Evolutionary conservation across 1,140 invertebrate species (phyloP), one percentile per base, ranked within the genome.

Genomic region (Sminthurides bifidus): DNA sequence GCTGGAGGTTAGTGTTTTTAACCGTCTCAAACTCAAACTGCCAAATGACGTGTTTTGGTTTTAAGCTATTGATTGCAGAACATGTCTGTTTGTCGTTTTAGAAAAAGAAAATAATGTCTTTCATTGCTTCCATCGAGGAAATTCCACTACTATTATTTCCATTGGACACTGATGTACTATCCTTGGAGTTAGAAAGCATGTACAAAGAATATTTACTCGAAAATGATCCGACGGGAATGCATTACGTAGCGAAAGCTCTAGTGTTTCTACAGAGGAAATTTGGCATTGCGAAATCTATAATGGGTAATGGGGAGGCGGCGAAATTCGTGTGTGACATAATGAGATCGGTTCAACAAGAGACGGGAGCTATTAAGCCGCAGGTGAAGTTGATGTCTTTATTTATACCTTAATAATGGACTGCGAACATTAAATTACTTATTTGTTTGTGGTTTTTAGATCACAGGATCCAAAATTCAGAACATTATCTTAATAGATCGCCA

Each of bases 151-250:
- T 90, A 64, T 77, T 96, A 17, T 88, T 90, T 70, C 90, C 92
- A 0, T 81, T 95, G 68, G 92, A 97, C 67, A 84, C 78, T 70
- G 93, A 97, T 76, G 73, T 96, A 0, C 76, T 96, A 56, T 93
- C 91, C 3, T 87, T 97, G 82, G 92, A 96, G 74, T 74, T 90
- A 56, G 80, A 81, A 41, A 76, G 79, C 64, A 79, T 85, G 15
- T 94, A 83, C 67, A 75, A 78, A 67, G 89, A 94, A 69, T 84
- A 82, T 64, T 76, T 81, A 61, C 72, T 94, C 44, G 86, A 95
- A 68, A 87, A 86, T 67, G 92, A 96, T 72, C 84, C 84, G 5
- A 89, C 86, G 0, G 82, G 81, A 56, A 74, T 95, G 24, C 90
- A 87, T 70, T 81, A 90, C 72, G 81, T 85, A n/a, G 91, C 92